These are phyloP conservation scores for Metacarcinus magister DNA, from an alignment of 2,888 invertebrate genomes.

Conservation along the genomic window DNA sequence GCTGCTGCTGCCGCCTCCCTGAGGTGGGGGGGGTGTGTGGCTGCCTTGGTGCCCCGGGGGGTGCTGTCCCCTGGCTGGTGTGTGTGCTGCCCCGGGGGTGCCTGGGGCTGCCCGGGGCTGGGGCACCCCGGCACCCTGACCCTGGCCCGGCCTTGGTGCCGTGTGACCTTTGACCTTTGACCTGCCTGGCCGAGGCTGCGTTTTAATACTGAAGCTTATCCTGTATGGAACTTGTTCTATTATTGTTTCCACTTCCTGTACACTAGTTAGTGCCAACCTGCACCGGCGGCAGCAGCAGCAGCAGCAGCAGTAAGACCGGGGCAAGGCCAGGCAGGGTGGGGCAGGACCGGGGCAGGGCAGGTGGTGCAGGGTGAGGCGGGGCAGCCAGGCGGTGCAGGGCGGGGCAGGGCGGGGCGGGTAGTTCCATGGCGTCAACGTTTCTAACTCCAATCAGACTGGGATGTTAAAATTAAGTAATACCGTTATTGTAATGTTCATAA, in stretches of 20 bases:
- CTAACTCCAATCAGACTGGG: conserved; percentile 80
- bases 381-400: conserved; percentile 67
- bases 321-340: conserved; percentile 69
- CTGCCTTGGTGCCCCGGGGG: not conserved
- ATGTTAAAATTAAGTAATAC: conserved; percentile 79
- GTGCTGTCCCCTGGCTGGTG: conserved; percentile 74
- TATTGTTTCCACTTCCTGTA: conserved; percentile 50
- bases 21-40: no score
- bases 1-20: conserved; percentile 53
- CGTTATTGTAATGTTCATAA: conserved; percentile 77
- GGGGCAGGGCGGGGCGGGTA: not conserved
- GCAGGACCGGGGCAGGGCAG: conserved; percentile 44
- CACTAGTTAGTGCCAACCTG: conserved; percentile 72
- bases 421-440: conserved; percentile 73
- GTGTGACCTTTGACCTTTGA: no score
- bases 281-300: no score
- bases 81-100: conserved; percentile 60
- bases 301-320: conserved; percentile 70
- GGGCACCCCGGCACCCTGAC: no score
- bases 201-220: conserved; percentile 77
- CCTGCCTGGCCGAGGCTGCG: not conserved
- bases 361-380: conserved; percentile 60
- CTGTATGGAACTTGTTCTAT: conserved; percentile 75
- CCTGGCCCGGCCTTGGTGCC: no score
- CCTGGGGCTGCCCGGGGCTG: no score